Conservation (phyloP, 2,113 vertebrate species). For the Petaurus breviceps region DNA sequence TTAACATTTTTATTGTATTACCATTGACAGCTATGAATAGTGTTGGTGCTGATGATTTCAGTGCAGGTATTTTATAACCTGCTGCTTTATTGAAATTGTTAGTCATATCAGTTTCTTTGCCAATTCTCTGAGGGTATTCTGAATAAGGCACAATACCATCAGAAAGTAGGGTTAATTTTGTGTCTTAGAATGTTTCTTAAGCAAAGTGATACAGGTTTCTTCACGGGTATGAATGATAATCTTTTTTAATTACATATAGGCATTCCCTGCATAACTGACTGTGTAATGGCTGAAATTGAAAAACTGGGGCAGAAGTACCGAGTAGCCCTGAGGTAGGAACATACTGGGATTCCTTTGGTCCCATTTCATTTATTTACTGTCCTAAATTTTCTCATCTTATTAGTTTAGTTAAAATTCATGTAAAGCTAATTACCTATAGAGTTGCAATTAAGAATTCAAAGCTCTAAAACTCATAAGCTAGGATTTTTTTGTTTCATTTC, state of each 20-base stretch:
- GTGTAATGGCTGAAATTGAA: constrained; percentile 99
- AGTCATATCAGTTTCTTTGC: neutral
- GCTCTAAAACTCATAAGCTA: constrained; percentile 12
- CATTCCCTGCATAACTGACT: constrained; percentile 98
- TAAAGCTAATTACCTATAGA: constrained; percentile 2
- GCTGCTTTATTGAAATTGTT: neutral
- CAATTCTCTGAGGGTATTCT: neutral
- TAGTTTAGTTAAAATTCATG: constrained; percentile 50
- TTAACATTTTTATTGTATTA: neutral
- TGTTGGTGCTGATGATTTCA: neutral
- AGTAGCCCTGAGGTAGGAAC: constrained; percentile 93
- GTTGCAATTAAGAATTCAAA: constrained; percentile 27
- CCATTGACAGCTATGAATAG: neutral
- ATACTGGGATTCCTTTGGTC: constrained; percentile 11
- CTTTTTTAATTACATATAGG: constrained; percentile 82
- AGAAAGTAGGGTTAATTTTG: neutral
- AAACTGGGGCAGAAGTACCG: constrained; percentile 97
- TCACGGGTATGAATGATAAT: constrained; percentile 30
- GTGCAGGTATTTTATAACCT: neutral
- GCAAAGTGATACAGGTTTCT: constrained; percentile 13
- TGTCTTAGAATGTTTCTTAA: constrained; percentile 20
- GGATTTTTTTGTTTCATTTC: constrained; percentile 16
- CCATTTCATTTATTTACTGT: constrained; percentile 25
- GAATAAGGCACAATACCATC: neutral
- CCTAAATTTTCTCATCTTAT: constrained; percentile 27